A percentile compares a stretch with the other conserved stretches of the same genome.
These are phyloP conservation scores for Ornithoptera alexandrae DNA, from an alignment of 2,888 invertebrate species.

Conservation along the genomic window DNA sequence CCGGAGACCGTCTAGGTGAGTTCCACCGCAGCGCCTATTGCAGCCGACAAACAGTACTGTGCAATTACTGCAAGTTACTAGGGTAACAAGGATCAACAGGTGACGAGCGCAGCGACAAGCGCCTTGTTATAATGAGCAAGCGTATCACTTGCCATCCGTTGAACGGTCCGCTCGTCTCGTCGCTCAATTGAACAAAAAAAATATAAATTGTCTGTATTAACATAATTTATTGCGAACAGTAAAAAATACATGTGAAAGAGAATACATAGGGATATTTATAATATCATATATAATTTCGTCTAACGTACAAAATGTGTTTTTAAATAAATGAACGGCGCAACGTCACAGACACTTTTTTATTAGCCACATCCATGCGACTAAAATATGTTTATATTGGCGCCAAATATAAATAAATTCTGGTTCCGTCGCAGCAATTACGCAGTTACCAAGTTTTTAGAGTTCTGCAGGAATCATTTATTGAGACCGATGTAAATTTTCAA, in stretches of 20 bases:
- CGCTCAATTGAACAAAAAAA: not conserved
- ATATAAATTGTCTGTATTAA: not conserved
- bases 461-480: constrained; percentile 12
- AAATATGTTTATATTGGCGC: constrained; percentile 65
- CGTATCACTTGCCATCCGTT: too few relatives aligned
- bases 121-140: too few relatives aligned
- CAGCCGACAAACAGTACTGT: too few relatives aligned
- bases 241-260: too few relatives aligned
- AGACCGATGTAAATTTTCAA: constrained; percentile 11
- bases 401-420: constrained; percentile 68
- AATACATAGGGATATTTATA: not conserved
- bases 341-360: constrained; percentile 26
- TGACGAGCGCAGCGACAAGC: too few relatives aligned
- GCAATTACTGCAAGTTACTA: too few relatives aligned
- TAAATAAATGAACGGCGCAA: constrained; percentile 11
- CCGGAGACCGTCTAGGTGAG: too few relatives aligned
- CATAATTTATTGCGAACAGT: too few relatives aligned
- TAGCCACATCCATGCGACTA: constrained; percentile 46
- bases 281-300: not conserved
- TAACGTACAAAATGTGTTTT: constrained; percentile 4
- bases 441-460: constrained; percentile 27
- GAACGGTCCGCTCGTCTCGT: not conserved
- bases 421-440: constrained; percentile 44
- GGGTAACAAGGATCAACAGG: too few relatives aligned
- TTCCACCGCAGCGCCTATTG: too few relatives aligned